Percentiles rank a stretch among this genome's conserved stretches.
Evolutionary conservation across 2,113 vertebrate species (phyloP).

Genomic region (Callospermophilus lateralis): DNA sequence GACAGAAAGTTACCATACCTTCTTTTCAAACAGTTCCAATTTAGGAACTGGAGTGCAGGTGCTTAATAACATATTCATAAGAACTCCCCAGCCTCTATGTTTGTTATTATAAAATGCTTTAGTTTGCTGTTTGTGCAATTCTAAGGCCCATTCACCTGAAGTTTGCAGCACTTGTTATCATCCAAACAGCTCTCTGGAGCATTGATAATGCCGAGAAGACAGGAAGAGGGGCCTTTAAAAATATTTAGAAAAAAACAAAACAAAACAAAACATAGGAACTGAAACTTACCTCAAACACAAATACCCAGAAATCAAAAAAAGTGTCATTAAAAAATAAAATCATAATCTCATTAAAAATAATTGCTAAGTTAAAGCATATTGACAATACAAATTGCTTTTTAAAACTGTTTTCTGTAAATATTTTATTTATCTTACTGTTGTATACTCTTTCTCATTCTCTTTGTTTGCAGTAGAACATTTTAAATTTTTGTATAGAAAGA

Average conservation of each 20-base stretch:
- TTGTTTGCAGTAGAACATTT: slow-evolving; percentile 4
- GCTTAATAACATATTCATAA: slow-evolving; percentile 80
- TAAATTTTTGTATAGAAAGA: slow-evolving; percentile 20
- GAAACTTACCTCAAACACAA: slow-evolving; percentile 53
- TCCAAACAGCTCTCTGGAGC: slow-evolving; percentile 74
- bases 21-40: slow-evolving; percentile 46
- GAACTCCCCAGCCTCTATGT: slow-evolving; percentile 73
- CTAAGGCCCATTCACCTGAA: slow-evolving; percentile 75
- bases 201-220: slow-evolving; percentile 71
- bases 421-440: neutral
- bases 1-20: slow-evolving; percentile 23
- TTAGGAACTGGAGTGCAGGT: slow-evolving; percentile 70
- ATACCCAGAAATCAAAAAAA: slow-evolving; percentile 54
- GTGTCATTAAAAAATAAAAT: slow-evolving; percentile 46
- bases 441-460: neutral
- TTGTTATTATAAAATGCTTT: slow-evolving; percentile 77
- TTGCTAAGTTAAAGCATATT: slow-evolving; percentile 40
- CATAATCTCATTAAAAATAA: slow-evolving; percentile 66
- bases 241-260: slow-evolving; percentile 8
- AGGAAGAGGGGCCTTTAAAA: slow-evolving; percentile 66
- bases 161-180: slow-evolving; percentile 74
- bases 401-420: slow-evolving; percentile 31
- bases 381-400: slow-evolving; percentile 33
- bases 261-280: neutral
- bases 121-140: slow-evolving; percentile 73